These are phyloP conservation scores for Cavia porcellus DNA, from an alignment of 2,113 vertebrate genomes.

Conservation along the genomic window DNA sequence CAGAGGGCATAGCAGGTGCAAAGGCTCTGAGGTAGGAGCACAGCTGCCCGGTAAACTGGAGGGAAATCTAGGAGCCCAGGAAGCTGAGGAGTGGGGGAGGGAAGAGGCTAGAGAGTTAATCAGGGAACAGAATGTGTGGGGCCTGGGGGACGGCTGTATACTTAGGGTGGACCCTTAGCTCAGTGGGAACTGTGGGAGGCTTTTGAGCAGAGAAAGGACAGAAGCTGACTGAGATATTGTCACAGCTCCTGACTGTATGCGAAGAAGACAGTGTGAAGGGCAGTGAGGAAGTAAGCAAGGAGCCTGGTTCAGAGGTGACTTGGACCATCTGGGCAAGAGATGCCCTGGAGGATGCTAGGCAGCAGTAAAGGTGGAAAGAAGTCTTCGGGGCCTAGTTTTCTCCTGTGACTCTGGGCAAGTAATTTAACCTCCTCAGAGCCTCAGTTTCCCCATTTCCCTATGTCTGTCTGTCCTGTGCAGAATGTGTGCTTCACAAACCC, in stretches of 20 bases:
- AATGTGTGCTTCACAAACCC: not conserved
- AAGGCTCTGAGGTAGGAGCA: not conserved
- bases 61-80: not conserved
- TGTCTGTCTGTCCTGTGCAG: not conserved
- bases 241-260: not conserved
- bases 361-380: not conserved
- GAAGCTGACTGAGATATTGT: not conserved
- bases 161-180: not conserved
- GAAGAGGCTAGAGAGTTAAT: not conserved
- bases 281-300: not conserved
- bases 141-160: not conserved
- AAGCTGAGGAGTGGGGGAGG: not conserved
- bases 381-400: not conserved
- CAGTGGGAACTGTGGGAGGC: not conserved
- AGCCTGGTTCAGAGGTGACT: not conserved
- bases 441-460: not conserved
- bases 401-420: not conserved
- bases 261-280: not conserved
- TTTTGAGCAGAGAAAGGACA: not conserved
- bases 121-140: not conserved
- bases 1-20: slow-evolving; percentile 19
- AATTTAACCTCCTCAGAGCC: not conserved
- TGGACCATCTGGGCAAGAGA: not conserved
- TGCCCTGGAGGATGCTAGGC: not conserved
- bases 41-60: not conserved